These are phyloP conservation scores for Pholis gunnellus DNA, from an alignment of 2,113 vertebrate species.

Conservation along the genomic window DNA sequence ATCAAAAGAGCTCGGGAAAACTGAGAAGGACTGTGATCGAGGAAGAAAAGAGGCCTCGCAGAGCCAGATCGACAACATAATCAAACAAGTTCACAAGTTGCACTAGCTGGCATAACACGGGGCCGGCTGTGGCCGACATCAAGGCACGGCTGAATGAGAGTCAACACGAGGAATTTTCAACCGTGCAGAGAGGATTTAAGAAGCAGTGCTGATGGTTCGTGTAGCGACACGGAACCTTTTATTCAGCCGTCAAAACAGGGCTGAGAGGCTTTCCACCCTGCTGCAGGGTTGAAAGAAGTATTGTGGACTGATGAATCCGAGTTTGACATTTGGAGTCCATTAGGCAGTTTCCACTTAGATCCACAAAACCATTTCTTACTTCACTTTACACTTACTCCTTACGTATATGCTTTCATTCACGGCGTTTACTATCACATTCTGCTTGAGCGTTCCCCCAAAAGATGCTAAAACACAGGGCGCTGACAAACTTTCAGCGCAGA, in stretches of 20 bases:
- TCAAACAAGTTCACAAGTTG: slow-evolving; percentile 54
- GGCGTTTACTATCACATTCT: neutral
- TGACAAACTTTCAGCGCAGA: slow-evolving; percentile 23
- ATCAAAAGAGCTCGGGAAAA: slow-evolving; percentile 32
- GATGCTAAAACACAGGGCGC: neutral
- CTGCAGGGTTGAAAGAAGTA: slow-evolving; percentile 6
- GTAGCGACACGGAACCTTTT: slow-evolving; percentile 50
- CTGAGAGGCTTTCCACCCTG: slow-evolving; percentile 55
- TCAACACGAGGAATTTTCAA: slow-evolving; percentile 32
- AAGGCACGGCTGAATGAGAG: slow-evolving; percentile 46
- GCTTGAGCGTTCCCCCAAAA: neutral
- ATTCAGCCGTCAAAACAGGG: slow-evolving; percentile 55
- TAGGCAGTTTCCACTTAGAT: neutral
- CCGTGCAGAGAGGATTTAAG: slow-evolving; percentile 40
- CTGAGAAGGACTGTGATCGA: slow-evolving; percentile 6
- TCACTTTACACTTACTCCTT: slow-evolving; percentile 5
- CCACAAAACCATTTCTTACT: neutral
- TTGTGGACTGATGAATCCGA: slow-evolving; percentile 26
- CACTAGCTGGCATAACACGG: slow-evolving; percentile 10
- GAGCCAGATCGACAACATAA: slow-evolving; percentile 39
- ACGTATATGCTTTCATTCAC: neutral
- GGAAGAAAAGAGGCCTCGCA: neutral
- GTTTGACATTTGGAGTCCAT: slow-evolving; percentile 48
- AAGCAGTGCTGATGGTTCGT: slow-evolving; percentile 43
- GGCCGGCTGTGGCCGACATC: slow-evolving; percentile 39